Base-by-base conservation (phyloP, 2,113 vertebrate genomes). In the Aix galericulata region DNA sequence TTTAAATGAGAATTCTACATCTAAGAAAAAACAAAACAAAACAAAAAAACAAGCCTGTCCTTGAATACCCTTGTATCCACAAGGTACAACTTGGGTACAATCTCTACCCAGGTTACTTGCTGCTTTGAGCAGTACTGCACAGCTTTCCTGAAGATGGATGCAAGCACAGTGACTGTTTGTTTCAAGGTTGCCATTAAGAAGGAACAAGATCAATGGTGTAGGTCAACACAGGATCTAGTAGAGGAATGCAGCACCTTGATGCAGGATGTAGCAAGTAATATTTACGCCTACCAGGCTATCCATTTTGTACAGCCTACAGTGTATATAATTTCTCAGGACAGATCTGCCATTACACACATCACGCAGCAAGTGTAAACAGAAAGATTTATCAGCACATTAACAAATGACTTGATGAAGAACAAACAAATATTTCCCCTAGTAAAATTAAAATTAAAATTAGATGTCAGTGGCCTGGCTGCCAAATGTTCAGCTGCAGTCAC, bases 171-270 rank as follows among this genome's bases (percentile, higher is more conserved):
- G 67, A 46, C 22, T 84, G 82, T 74, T 86, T 88, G 93, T 88
- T 90, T 91, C 91, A 81, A 90, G 83, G 68, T 68, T 92, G 78
- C 88, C 87, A 34, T 95, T 91, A 94, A 72, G 60, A 83, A 71
- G 66, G 40, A 83, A 67, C 14, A 79, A 64, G 87, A 89, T 87
- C 91, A 92, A 56, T 88, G 68, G 80, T 48, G 55, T 26, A 50
- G 56, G 80, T 82, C 75, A 76, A 53, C 42, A 17, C 34, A 64
- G 87, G 67, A 58, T 38, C 67, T 17, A 21, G 59, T 6, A 76
- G 31, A 88, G 83, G 59, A 86, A 66, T 13, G 82, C 77, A 81
- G 82, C 82, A 56, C 76, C 69, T 82, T 68, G 83, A 38, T 56
- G 71, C 53, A 64, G 64, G 52, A 56, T 59, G 71, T 15, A 88